phyloP scores from a whole-genome alignment of 1,140 invertebrate genomes.

The Chymomyza costata region DNA sequence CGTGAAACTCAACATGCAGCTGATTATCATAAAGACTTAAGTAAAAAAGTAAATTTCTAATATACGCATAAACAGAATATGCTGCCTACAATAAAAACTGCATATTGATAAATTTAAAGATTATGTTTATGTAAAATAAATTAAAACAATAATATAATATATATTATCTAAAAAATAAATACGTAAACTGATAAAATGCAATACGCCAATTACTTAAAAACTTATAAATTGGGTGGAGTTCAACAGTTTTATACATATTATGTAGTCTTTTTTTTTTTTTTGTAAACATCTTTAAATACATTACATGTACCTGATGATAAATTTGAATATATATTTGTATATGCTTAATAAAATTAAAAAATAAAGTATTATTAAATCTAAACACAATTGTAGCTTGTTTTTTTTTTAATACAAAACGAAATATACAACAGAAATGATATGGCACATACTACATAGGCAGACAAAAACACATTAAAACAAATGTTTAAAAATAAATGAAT shows the following conservation, averaged over 20 bases:
- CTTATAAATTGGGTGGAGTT: constrained; percentile 72
- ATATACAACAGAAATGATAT: no score
- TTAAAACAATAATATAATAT: constrained; percentile 12
- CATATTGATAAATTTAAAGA: constrained; percentile 19
- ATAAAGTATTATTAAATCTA: no score
- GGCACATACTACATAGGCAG: no score
- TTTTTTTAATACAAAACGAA: no score
- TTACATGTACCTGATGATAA: no score
- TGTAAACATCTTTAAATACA: no score
- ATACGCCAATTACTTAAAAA: constrained; percentile 54
- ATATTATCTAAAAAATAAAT: background rate
- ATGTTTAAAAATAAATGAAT: no score
- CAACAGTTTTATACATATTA: constrained; percentile 40
- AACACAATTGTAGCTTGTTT: no score
- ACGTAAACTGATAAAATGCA: constrained; percentile 48
- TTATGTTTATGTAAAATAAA: constrained; percentile 1
- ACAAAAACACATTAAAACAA: no score
- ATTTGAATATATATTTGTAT: background rate
- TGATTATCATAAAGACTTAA: no score
- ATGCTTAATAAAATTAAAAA: constrained; percentile 16
- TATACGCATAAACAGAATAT: constrained; percentile 13
- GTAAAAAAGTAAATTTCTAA: constrained; percentile 16
- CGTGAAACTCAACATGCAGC: no score
- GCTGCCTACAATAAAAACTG: background rate
- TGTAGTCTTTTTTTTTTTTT: constrained; percentile 22